Evolutionary conservation across 2,888 invertebrate genomes (phyloP), one percentile per base, ranked within the genome.

Genomic region (Rutpela maculata): DNA sequence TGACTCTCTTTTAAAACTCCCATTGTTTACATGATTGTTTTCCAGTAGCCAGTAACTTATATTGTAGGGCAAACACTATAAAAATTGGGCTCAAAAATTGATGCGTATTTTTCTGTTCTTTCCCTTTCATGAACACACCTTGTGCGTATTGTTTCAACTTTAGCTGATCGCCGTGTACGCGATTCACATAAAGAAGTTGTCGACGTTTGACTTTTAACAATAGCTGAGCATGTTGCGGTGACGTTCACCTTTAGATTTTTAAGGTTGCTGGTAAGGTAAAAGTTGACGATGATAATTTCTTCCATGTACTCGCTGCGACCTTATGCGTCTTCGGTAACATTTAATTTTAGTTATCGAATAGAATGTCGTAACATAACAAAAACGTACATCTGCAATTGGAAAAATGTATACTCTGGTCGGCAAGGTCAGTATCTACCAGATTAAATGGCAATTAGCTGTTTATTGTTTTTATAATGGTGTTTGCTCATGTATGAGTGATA

Each of bases 191-290:
- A 66, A 15, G 66, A 38, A 17, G 35, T n/a, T 22, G 68, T 38
- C 19, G 69, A 35, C 69, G 31, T 69, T 69, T 59, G 69, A 59
- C 60, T 70, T 70, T 70, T 60, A 56, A 67, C 59, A 62, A 70
- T 70, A 43, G 22, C 57, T 15, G n/a, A 17, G 18, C 65, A 50
- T 43, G 43, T 18, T n/a, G 70, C 70, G 70, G 60, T 60, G 70
- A 70, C 70, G 70, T 70, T 70, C 70, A 70, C 70, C 70, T 70
- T 70, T 70, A 60, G 22, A 18, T 22, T 70, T 60, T 70, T 70
- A 70, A 70, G 70, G 70, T 70, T 70, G 70, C 70, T 60, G 17
- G 38, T 60, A 0, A 50, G 60, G 60, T 70, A 70, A 70, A 70
- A 70, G 70, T 70, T 19, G 43, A 60, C 57, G 57, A 60, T 69